phyloP scores from a whole-genome alignment of 2,888 invertebrate genomes.

The Eupithecia inturbata region DNA sequence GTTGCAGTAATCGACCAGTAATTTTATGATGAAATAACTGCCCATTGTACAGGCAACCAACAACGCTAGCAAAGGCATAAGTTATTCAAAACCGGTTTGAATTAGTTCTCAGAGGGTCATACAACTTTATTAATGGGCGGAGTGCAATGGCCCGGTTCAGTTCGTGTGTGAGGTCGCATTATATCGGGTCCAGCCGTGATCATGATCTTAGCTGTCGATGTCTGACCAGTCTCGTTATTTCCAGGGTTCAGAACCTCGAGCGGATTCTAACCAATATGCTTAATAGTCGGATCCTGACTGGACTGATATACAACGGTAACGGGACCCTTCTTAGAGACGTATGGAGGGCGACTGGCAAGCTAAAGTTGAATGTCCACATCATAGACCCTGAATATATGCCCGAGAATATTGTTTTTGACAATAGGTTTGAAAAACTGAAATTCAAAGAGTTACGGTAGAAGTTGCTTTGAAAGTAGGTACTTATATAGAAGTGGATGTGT shows the following conservation, averaged over 20 bases:
- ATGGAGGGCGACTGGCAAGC: conserved; percentile 56
- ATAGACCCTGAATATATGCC: conserved; percentile 42
- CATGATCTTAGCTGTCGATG: background rate
- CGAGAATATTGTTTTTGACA: conserved; percentile 28
- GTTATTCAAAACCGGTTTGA: conserved; percentile 25
- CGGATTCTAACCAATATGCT: conserved; percentile 64
- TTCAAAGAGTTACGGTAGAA: background rate
- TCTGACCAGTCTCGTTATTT: conserved; percentile 48
- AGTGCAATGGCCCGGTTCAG: conserved; percentile 34
- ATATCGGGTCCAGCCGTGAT: background rate
- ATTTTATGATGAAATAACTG: conserved; percentile 5
- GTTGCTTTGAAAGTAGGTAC: background rate
- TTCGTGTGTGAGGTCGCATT: conserved; percentile 14
- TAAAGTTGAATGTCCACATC: conserved; percentile 46
- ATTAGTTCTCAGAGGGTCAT: conserved; percentile 18
- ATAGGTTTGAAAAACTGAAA: conserved; percentile 40
- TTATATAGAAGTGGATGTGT: background rate
- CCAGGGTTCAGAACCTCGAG: conserved; percentile 70
- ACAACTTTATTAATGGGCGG: conserved; percentile 10
- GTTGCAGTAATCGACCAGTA: conserved; percentile 4
- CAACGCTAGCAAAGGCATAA: conserved; percentile 3
- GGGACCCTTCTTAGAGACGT: conserved; percentile 59
- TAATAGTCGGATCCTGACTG: conserved; percentile 60
- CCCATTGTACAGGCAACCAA: conserved; percentile 18
- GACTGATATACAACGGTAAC: conserved; percentile 59